phyloP scores from a whole-genome alignment of 2,888 invertebrate species.

The Protodeltote pygarga region DNA sequence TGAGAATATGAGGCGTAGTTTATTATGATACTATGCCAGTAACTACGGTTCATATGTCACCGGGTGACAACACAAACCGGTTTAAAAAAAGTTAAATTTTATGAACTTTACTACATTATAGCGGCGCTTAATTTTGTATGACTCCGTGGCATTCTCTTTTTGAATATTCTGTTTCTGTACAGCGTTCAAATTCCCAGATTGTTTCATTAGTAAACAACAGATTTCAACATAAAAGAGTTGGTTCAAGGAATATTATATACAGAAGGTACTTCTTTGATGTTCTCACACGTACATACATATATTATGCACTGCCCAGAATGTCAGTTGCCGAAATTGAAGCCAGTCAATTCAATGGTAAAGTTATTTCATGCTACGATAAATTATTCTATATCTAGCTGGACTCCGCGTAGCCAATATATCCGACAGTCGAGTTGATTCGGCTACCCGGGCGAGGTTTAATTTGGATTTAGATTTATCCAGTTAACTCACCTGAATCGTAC shows the following conservation, averaged over 20 bases:
- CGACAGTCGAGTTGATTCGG: too few relatives aligned
- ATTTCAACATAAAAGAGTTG: slow-evolving; percentile 15
- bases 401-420: neutral
- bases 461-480: too few relatives aligned
- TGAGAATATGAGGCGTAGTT: too few relatives aligned
- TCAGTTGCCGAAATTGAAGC: slow-evolving; percentile 11
- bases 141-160: slow-evolving; percentile 4
- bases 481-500: too few relatives aligned
- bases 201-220: slow-evolving; percentile 16
- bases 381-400: slow-evolving; percentile 4
- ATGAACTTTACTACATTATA: too few relatives aligned
- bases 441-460: too few relatives aligned
- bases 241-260: slow-evolving; percentile 5
- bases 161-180: slow-evolving; percentile 36
- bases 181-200: slow-evolving; percentile 7
- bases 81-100: too few relatives aligned
- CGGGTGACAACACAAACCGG: too few relatives aligned
- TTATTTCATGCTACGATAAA: slow-evolving; percentile 10
- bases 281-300: neutral
- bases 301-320: neutral
- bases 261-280: neutral
- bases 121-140: too few relatives aligned
- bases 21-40: too few relatives aligned
- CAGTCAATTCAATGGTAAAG: slow-evolving; percentile 10
- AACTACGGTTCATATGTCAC: too few relatives aligned